phyloP scores from a whole-genome alignment of 1,140 invertebrate genomes.

The Neocloeon triangulifer region DNA sequence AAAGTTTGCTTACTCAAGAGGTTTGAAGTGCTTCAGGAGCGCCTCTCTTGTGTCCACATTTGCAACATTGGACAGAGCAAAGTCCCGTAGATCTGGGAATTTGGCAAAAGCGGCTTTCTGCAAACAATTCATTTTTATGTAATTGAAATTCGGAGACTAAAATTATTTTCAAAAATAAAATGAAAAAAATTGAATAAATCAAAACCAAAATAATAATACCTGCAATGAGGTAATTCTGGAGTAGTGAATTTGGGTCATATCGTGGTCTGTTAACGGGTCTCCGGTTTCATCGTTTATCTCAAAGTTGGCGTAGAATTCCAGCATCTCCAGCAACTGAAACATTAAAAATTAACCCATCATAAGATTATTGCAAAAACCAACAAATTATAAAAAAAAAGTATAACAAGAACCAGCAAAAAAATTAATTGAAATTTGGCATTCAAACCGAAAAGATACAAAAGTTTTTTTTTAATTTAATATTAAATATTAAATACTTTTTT shows the following conservation, averaged over 20 bases:
- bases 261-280: constrained; percentile 76
- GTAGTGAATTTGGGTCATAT: constrained; percentile 87
- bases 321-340: constrained; percentile 83
- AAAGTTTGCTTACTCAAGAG: constrained; percentile 28
- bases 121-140: too few relatives aligned
- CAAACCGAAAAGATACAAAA: too few relatives aligned
- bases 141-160: too few relatives aligned
- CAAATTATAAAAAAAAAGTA: too few relatives aligned
- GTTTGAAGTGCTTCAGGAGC: constrained; percentile 67
- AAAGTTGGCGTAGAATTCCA: constrained; percentile 92
- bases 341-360: too few relatives aligned
- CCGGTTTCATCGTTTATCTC: constrained; percentile 96
- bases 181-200: background rate
- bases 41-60: constrained; percentile 74
- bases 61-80: constrained; percentile 83
- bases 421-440: too few relatives aligned
- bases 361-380: too few relatives aligned
- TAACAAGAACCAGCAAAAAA: too few relatives aligned
- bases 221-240: constrained; percentile 72
- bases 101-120: constrained; percentile 84
- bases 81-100: constrained; percentile 65
- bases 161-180: constrained; percentile 5
- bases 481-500: too few relatives aligned
- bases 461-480: too few relatives aligned
- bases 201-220: constrained; percentile 20